phyloP scores from a whole-genome alignment of 2,113 vertebrate species.

The Datnioides undecimradiatus region DNA sequence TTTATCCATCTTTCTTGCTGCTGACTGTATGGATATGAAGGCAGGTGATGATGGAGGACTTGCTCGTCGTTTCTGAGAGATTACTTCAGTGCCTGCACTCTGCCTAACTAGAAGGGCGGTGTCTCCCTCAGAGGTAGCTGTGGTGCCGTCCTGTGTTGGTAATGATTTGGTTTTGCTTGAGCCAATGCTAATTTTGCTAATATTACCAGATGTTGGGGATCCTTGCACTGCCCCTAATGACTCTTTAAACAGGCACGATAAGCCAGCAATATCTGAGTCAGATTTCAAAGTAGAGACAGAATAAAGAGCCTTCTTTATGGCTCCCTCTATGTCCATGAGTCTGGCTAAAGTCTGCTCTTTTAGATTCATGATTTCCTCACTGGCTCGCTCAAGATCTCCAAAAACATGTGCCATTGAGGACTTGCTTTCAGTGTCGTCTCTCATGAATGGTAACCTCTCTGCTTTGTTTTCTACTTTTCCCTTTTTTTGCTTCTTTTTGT shows the following conservation, averaged over 20 bases:
- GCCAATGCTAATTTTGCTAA: slow-evolving; percentile 85
- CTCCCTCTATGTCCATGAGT: slow-evolving; percentile 91
- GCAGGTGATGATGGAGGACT: slow-evolving; percentile 87
- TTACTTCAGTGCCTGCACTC: slow-evolving; percentile 44
- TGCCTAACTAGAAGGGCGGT: slow-evolving; percentile 36
- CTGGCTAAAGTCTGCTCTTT: slow-evolving; percentile 94
- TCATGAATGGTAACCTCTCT: slow-evolving; percentile 51
- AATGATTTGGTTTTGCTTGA: slow-evolving; percentile 80
- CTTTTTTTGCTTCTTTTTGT: slow-evolving; percentile 56
- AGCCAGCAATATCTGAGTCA: slow-evolving; percentile 87
- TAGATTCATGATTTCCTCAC: slow-evolving; percentile 90
- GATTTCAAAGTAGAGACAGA: slow-evolving; percentile 93
- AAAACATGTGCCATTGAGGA: slow-evolving; percentile 88
- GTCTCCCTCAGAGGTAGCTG: slow-evolving; percentile 30
- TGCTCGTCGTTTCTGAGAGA: slow-evolving; percentile 70
- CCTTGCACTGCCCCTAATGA: slow-evolving; percentile 83
- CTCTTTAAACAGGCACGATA: slow-evolving; percentile 89
- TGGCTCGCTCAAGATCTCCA: slow-evolving; percentile 91
- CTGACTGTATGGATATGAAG: slow-evolving; percentile 90
- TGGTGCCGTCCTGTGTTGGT: slow-evolving; percentile 19
- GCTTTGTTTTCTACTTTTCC: slow-evolving; percentile 46
- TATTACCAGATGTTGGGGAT: slow-evolving; percentile 75
- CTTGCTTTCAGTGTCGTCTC: slow-evolving; percentile 73
- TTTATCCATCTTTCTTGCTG: slow-evolving; percentile 82
- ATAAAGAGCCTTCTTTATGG: slow-evolving; percentile 93